These are phyloP conservation scores for Lamellibrachia satsuma DNA, from an alignment of 2,888 invertebrate genomes.

Conservation along the genomic window DNA sequence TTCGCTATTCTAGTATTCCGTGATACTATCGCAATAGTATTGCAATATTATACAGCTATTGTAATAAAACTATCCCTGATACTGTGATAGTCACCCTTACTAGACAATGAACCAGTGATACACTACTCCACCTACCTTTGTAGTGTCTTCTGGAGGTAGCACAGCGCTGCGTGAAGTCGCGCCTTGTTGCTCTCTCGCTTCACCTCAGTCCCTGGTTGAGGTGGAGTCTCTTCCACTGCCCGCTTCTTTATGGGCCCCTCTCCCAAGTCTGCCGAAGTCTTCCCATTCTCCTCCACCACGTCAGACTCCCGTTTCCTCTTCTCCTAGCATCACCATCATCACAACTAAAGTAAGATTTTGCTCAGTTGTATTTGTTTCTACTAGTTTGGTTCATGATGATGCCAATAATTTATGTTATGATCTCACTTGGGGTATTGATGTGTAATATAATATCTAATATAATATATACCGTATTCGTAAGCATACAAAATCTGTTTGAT, in stretches of 20 bases:
- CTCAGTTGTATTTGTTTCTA: too few species aligned
- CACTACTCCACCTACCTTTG: constrained; percentile 73
- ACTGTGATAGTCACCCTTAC: neutral
- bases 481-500: too few species aligned
- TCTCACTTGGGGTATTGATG: neutral
- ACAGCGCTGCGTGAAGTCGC: neutral
- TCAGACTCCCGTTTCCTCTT: constrained; percentile 29
- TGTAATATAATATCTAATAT: neutral
- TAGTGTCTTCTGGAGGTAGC: constrained; percentile 77
- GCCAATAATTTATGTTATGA: neutral
- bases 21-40: too few species aligned
- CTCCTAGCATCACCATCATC: constrained; percentile 27
- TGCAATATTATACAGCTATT: too few species aligned
- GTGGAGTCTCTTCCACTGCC: constrained; percentile 19
- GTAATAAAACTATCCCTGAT: neutral
- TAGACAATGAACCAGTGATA: neutral
- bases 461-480: neutral
- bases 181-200: neutral
- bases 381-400: too few species aligned
- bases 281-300: constrained; percentile 27
- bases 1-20: too few species aligned
- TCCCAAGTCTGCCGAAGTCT: neutral
- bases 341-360: too few species aligned
- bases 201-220: constrained; percentile 14
- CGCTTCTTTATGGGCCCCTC: constrained; percentile 25